Base-by-base conservation (phyloP, 1,140 invertebrate genomes). In the Cepaea nemoralis region DNA sequence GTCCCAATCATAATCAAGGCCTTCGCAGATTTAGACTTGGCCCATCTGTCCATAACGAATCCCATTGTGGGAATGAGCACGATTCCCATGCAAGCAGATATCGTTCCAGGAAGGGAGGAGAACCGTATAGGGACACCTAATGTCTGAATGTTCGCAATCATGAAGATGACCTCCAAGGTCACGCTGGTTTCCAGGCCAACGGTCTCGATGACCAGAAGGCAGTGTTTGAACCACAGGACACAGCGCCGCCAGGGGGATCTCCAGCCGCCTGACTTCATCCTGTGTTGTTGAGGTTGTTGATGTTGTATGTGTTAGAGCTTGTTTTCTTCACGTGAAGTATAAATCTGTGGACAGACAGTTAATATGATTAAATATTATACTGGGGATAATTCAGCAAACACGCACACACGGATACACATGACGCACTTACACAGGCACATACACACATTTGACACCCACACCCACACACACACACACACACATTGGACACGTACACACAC, bases 131-230 rank as follows among this genome's bases (percentile, higher is more conserved):
- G 82, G 22, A 83, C 82, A 0, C 50, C 70, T 2, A 80, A 39
- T 0, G 76, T 70, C 59, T 83, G 82, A 22, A 83, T 39, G 33
- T 74, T 59, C 10, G 82, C 42, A 19, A 83, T 71, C 82, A 83
- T 80, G 42, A 66, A 74, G 59, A 83, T 79, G 19, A 74, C 82
- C 63, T 83, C 82, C 37, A 83, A 55, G 71, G 70, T 76, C 1
- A 83, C 73, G 77, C 45, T 74, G 1, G 76, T 37, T 35, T 83
- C 82, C 33, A 83, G 27, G 3, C 76, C 82, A 27, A 83, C 22
- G 37, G 74, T 79, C 6, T 42, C 82, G 8, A 70, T 1, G 6
- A 73, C 74, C 35, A 82, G 74, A n/a, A 42, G 63, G 39, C 74
- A 40, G 10, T 74, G 73, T 22, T 48, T n/a, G 33, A 48, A n/a